A percentile compares a stretch with the other conserved stretches of the same genome.
These are phyloP conservation scores for Sialis fuliginosa DNA, from an alignment of 2,888 invertebrate species.

Conservation along the genomic window DNA sequence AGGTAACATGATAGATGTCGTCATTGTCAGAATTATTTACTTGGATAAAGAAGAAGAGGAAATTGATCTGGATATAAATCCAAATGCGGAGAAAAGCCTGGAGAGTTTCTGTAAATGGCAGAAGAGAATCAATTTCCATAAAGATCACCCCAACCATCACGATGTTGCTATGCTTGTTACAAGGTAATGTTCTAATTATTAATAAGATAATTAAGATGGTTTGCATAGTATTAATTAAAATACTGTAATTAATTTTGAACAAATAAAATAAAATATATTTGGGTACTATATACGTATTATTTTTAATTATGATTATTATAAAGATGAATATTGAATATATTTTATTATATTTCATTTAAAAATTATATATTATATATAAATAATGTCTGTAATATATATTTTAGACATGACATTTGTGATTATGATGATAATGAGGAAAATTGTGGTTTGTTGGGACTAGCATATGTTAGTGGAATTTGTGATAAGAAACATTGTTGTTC, in stretches of 20 bases:
- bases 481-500: constrained; percentile 40
- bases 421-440: constrained; percentile 22
- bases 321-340: too few relatives aligned
- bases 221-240: not conserved
- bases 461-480: constrained; percentile 48
- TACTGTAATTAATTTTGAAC: not conserved
- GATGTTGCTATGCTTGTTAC: constrained; percentile 41
- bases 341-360: too few relatives aligned
- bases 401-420: constrained; percentile 34
- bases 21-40: constrained; percentile 34
- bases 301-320: too few relatives aligned
- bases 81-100: constrained; percentile 35
- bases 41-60: constrained; percentile 33
- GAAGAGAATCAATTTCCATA: constrained; percentile 32
- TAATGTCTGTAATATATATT: constrained; percentile 1
- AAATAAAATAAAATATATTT: not conserved
- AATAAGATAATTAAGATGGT: not conserved
- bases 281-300: too few relatives aligned
- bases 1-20: constrained; percentile 38
- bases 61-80: constrained; percentile 29
- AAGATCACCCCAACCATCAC: constrained; percentile 38
- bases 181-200: constrained; percentile 21
- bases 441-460: constrained; percentile 42
- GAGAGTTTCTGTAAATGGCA: constrained; percentile 48
- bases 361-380: too few relatives aligned